Evolutionary conservation across 1,140 invertebrate genomes (phyloP), one percentile per base, ranked within the genome.

Genomic region (Calliphora vicina): DNA sequence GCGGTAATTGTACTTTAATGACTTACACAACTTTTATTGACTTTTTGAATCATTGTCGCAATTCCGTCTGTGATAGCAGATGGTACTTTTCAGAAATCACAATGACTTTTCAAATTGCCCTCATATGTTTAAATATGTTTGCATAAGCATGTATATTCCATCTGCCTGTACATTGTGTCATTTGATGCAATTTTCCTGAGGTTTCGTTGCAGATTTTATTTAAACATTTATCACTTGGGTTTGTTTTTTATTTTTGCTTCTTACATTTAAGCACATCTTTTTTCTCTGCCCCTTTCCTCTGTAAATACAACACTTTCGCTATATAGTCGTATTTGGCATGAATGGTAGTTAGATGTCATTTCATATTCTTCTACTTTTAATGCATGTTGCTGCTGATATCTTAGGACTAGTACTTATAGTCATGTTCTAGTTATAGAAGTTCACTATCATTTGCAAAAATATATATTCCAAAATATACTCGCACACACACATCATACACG

Each of bases 401-500:
- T 35, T 35, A 35, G 29, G 8, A 67, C 8, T 67, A 67, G 20
- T 23, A 67, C 61, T 67, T 67, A 23, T 23, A 67, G 61, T 23
- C 61, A 23, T 67, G 61, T 23, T 61, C 29, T 35, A 2, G 13
- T 67, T 67, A 23, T 23, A 67, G 61, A 67, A 67, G 61, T 67
- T 67, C 61, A 67, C 61, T 67, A 67, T 67, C 61, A 67, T 67
- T 67, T 67, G 61, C 61, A 5, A 67, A 67, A n/a, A 61, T 4
- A 61, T 8, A 50, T 35, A 35, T 35, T 35, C 29, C 29, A 35
- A 35, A 35, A 35, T 35, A 35, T 35, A 4, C 29, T 2, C 29
- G 29, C 8, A 35, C 29, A 35, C 29, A 4, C 8, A 8, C 29
- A 35, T 35, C 2, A 4, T 35, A 35, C 29, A 35, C 29, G 29